Base-by-base conservation (phyloP, 2,797 vertebrate species). In the Tolypeutes matacus region DNA sequence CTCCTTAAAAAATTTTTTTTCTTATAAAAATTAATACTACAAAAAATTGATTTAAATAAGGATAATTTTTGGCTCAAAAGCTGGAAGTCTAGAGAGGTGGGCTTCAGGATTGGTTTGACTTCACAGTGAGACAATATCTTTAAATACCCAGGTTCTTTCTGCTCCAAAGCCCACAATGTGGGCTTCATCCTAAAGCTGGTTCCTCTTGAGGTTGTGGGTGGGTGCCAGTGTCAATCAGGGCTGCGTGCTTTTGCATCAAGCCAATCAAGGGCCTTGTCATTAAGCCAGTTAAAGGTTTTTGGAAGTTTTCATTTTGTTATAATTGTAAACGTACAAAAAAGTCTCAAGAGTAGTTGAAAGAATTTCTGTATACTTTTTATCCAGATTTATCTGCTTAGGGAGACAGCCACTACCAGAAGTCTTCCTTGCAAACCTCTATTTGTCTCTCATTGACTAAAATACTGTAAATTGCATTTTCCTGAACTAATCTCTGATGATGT, bases 241-340 rank as follows among this genome's bases (percentile, higher is more conserved):
- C 29, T 67, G 17, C 1, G 0, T 42, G 20, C 49, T 39, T 69
- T 83, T 34, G 56, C 15, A 36, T 2, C 56, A 69, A 92, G 31
- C 42, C 80, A 46, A 0, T 89, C 58, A 70, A 31, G 83, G 29
- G 18, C 42, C 20, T 69, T 85, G 14, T 34, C 5, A 15, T 53
- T 18, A 53, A 53, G 15, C 51, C 53, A 53, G 15, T 17, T 18
- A 14, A 53, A 46, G 62, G 46, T 27, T 62, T 86, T 86, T 31
- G 65, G 51, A 84, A 56, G 65, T 76, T 91, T 95, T 92, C 39
- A 84, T 87, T 87, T 88, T 91, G 39, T 62, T 70, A 18, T 36
- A 80, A 69, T 62, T 87, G 76, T 85, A 81, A 73, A 58, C 42
- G 64, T 64, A 69, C 15, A 49, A 31, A 51, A 56, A 36, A 60